These are phyloP conservation scores for Valencia hispanica DNA, from an alignment of 2,797 vertebrate genomes.

Conservation along the genomic window DNA sequence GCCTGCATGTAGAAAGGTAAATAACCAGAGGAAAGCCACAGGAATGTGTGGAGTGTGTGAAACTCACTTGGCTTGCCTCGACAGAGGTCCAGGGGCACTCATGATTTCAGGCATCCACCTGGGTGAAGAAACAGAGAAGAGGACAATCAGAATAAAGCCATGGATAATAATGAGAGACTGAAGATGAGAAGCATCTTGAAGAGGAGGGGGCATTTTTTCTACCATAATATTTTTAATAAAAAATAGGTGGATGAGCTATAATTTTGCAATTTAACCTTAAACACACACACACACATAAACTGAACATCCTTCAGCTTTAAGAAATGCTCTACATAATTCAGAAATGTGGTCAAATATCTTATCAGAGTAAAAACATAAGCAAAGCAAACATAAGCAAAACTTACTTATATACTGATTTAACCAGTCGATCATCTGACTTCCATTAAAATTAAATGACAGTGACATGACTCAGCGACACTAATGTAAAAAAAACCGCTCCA, in stretches of 20 bases:
- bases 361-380: neutral
- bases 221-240: constrained; percentile 24
- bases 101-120: constrained; percentile 80
- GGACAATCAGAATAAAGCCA: neutral
- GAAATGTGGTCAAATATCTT: neutral
- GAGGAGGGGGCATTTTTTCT: constrained; percentile 10
- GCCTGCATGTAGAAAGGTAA: constrained; percentile 40
- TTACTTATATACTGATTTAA: too few relatives aligned
- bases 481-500: neutral
- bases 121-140: constrained; percentile 16
- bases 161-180: constrained; percentile 7
- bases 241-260: neutral
- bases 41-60: constrained; percentile 34
- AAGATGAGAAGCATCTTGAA: neutral
- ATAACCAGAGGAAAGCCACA: constrained; percentile 30
- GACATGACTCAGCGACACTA: neutral
- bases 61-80: constrained; percentile 76
- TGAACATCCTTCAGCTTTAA: neutral
- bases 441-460: neutral
- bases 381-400: neutral
- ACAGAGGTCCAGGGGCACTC: constrained; percentile 67
- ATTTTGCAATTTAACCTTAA: neutral
- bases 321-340: neutral
- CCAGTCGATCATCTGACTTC: neutral
- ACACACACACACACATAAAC: neutral